A percentile compares a stretch with the other conserved stretches of the same genome.
Evolutionary conservation across 2,797 vertebrate species (phyloP).

Genomic region (Sebastes kiyomatsui): DNA sequence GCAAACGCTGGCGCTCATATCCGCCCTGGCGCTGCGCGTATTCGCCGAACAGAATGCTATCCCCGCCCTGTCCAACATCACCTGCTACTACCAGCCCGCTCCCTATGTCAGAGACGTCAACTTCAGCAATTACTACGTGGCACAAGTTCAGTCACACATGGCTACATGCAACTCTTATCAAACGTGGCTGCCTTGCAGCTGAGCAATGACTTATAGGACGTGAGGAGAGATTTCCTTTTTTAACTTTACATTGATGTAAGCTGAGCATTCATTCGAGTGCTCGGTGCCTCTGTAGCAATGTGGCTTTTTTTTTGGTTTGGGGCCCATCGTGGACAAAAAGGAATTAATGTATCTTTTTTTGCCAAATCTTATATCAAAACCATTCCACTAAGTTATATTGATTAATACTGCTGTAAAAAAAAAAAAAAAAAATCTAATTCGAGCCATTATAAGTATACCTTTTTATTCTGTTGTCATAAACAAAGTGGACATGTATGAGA

Average conservation of each 20-base stretch:
- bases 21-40: conserved; percentile 88
- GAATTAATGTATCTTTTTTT: conserved; percentile 31
- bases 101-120: conserved; percentile 88
- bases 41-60: conserved; percentile 93
- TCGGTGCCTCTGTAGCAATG: conserved; percentile 53
- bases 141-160: conserved; percentile 86
- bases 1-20: conserved; percentile 93
- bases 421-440: conserved; percentile 44
- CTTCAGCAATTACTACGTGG: conserved; percentile 91
- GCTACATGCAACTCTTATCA: conserved; percentile 87
- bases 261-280: conserved; percentile 27
- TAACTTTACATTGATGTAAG: conserved; percentile 25
- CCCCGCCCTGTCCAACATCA: conserved; percentile 87
- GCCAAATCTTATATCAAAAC: conserved; percentile 56
- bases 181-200: conserved; percentile 95
- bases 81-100: conserved; percentile 93
- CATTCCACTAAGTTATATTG: conserved; percentile 74
- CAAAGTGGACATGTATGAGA: conserved; percentile 29
- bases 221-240: conserved; percentile 16
- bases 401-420: conserved; percentile 76
- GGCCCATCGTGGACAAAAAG: conserved; percentile 34
- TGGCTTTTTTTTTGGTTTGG: conserved; percentile 47
- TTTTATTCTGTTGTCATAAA: conserved; percentile 51
- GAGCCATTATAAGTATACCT: conserved; percentile 58
- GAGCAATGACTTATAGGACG: conserved; percentile 38